Evolutionary conservation across 1,140 invertebrate species (phyloP).

Genomic region (Papilio polyxenes): DNA sequence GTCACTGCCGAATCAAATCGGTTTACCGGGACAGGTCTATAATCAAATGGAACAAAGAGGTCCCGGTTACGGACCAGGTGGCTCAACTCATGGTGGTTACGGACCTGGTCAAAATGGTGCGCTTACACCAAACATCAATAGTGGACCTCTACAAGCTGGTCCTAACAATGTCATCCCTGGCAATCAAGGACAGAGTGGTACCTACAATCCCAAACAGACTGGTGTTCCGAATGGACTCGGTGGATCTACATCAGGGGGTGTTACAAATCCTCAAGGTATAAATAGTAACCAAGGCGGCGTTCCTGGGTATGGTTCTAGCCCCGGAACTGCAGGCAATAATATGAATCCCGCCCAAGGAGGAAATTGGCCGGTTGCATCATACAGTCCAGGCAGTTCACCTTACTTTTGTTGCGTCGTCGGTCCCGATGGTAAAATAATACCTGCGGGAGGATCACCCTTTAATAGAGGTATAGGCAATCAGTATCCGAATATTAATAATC

Average conservation of each 20-base stretch:
- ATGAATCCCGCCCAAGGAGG: constrained; percentile 21
- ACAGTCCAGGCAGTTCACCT: constrained; percentile 19
- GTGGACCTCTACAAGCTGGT: not conserved
- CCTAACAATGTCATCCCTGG: not conserved
- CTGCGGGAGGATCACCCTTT: constrained; percentile 3
- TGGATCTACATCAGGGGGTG: not conserved
- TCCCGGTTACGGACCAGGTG: not conserved
- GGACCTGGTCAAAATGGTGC: constrained; percentile 38
- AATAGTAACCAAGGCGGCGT: constrained; percentile 7
- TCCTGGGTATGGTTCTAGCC: constrained; percentile 10
- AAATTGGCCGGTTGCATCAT: constrained; percentile 16
- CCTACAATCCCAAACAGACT: not conserved
- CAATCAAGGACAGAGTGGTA: not conserved
- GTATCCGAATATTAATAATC: constrained; percentile 7
- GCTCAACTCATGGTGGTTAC: constrained; percentile 21
- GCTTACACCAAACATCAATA: constrained; percentile 4
- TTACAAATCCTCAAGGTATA: constrained; percentile 18
- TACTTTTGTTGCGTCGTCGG: constrained; percentile 30
- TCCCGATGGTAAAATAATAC: constrained; percentile 24
- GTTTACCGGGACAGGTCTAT: constrained; percentile 25
- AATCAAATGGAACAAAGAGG: constrained; percentile 1
- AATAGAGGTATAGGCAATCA: not conserved
- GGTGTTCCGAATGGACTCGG: not conserved
- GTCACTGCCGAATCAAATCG: constrained; percentile 25
- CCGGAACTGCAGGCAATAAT: not conserved